A percentile compares a stretch with the other conserved stretches of the same genome.
phyloP scores from a whole-genome alignment of 2,888 invertebrate genomes.

The Temnothorax unifasciatus region DNA sequence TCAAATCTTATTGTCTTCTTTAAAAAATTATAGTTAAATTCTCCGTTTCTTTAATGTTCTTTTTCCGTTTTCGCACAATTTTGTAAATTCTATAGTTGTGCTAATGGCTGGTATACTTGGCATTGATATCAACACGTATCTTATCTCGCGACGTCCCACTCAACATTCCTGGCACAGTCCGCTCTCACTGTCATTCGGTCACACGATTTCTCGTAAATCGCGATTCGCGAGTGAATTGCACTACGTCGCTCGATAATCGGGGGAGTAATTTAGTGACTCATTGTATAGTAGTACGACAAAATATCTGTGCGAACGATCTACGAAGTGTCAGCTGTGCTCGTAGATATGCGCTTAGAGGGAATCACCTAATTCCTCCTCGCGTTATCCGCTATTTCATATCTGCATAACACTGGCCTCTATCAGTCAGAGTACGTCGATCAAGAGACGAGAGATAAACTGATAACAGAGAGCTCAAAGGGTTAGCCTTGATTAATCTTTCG shows the following conservation, averaged over 20 bases:
- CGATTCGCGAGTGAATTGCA: background rate
- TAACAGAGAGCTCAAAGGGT: background rate
- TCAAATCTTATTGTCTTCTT: background rate
- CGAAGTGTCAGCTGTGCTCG: constrained; percentile 4
- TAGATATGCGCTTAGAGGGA: constrained; percentile 22
- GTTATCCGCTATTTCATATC: constrained; percentile 28
- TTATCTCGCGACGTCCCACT: background rate
- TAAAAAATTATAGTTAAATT: background rate
- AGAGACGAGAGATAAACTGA: constrained; percentile 18
- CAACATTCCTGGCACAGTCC: background rate
- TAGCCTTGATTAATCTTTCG: background rate
- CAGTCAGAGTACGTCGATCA: background rate
- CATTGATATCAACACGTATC: background rate
- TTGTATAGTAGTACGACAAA: background rate
- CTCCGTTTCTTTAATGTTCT: background rate
- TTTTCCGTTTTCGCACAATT: background rate
- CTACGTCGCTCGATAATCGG: constrained; percentile 10
- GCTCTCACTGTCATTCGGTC: constrained; percentile 8
- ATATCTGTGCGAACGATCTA: background rate
- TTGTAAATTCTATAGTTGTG: background rate
- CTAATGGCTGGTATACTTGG: background rate
- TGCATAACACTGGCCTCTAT: constrained; percentile 8
- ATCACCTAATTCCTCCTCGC: background rate
- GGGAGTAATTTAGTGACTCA: constrained; percentile 34
- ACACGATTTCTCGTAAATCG: constrained; percentile 22